A percentile compares a stretch with the other conserved stretches of the same genome.
These are phyloP conservation scores for Calameuta pallipes DNA, from an alignment of 2,888 invertebrate species.

Conservation along the genomic window DNA sequence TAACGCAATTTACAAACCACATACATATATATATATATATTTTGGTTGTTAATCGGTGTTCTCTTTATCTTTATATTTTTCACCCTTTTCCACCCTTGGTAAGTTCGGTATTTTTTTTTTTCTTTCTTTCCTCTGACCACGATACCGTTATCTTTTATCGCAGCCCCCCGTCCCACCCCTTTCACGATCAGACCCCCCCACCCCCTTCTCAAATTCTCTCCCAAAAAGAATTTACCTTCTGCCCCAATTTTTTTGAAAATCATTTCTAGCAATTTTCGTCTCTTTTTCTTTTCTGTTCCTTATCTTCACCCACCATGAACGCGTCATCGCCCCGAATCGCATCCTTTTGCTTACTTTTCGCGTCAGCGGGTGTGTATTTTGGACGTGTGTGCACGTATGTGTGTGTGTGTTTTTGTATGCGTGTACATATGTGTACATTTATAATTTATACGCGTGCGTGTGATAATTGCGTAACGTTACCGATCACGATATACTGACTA, in stretches of 20 bases:
- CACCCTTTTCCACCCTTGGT: neutral
- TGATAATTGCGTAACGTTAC: neutral
- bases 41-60: neutral
- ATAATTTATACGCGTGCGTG: neutral
- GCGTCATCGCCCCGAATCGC: slow-evolving; percentile 15
- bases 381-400: neutral
- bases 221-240: neutral
- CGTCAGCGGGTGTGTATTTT: neutral
- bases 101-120: neutral
- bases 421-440: neutral
- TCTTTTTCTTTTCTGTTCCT: slow-evolving; percentile 5
- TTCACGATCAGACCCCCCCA: no score
- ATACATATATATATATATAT: no score
- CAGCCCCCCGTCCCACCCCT: neutral
- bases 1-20: neutral
- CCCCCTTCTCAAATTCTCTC: neutral
- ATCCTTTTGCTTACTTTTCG: neutral
- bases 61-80: neutral
- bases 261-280: slow-evolving; percentile 4
- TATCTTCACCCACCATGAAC: slow-evolving; percentile 8
- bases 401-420: neutral
- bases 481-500: neutral
- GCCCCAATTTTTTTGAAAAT: slow-evolving; percentile 7
- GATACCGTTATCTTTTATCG: neutral
- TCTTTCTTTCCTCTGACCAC: neutral